These are phyloP conservation scores for Euleptes europaea DNA, from an alignment of 2,113 vertebrate species.

Conservation along the genomic window DNA sequence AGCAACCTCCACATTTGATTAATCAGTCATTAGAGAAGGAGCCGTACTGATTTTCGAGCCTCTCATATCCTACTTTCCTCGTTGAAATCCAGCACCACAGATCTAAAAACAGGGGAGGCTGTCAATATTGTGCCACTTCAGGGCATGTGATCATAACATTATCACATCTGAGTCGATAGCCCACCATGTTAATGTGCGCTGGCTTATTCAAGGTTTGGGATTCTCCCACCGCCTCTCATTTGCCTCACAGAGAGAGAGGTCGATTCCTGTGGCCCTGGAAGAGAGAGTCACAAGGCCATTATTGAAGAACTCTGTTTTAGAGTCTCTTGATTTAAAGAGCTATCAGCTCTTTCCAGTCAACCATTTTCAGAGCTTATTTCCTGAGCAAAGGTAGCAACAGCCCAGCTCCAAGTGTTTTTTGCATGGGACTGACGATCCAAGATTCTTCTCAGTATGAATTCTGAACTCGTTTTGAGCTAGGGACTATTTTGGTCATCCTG, in stretches of 20 bases:
- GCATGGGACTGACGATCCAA: too few species aligned
- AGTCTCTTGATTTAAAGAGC: too few species aligned
- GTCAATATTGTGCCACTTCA: conserved; percentile 58
- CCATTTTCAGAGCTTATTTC: too few species aligned
- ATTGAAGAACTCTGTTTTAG: too few species aligned
- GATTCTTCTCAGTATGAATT: too few species aligned
- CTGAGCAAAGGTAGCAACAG: too few species aligned
- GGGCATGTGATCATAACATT: conserved; percentile 45
- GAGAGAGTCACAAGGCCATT: too few species aligned
- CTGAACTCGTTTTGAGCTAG: too few species aligned
- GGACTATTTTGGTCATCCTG: too few species aligned
- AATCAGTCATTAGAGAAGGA: conserved; percentile 72
- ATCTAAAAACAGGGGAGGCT: conserved; percentile 42
- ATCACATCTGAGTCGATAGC: conserved; percentile 19
- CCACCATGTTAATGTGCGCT: not conserved
- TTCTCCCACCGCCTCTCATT: conserved; percentile 16
- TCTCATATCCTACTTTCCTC: conserved; percentile 51
- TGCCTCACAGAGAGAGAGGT: not conserved
- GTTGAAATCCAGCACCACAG: conserved; percentile 49
- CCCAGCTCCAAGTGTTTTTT: too few species aligned
- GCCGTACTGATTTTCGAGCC: conserved; percentile 62
- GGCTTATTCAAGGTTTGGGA: not conserved
- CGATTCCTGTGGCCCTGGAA: too few species aligned
- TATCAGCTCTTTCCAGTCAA: too few species aligned
- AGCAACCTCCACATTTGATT: conserved; percentile 69